These are phyloP conservation scores for Atrina japonica DNA, from an alignment of 2,888 invertebrate species.

Conservation along the genomic window DNA sequence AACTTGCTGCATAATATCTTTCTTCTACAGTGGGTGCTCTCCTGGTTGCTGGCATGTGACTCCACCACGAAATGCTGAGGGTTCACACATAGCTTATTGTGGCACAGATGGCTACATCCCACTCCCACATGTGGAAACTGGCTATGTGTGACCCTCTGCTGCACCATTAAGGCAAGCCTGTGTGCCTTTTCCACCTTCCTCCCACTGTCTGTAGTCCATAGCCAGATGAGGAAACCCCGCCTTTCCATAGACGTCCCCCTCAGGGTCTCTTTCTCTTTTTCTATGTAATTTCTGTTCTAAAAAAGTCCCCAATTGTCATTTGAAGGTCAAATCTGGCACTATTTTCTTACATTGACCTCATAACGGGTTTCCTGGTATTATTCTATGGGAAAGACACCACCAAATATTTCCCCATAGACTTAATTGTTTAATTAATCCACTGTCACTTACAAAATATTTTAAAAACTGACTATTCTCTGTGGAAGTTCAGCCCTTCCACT, in stretches of 20 bases:
- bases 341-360: too few relatives aligned
- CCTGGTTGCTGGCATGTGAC: not conserved
- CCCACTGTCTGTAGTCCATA: conserved; percentile 7
- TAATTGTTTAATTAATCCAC: too few relatives aligned
- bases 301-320: too few relatives aligned
- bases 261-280: too few relatives aligned
- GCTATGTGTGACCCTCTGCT: not conserved
- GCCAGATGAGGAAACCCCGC: not conserved
- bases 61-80: conserved; percentile 4
- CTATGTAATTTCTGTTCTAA: too few relatives aligned
- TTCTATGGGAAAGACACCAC: too few relatives aligned
- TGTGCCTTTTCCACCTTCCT: conserved; percentile 14
- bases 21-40: not conserved
- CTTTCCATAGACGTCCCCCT: not conserved
- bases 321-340: too few relatives aligned
- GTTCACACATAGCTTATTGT: conserved; percentile 8
- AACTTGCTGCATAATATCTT: not conserved
- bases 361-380: too few relatives aligned
- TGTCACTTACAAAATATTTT: too few relatives aligned
- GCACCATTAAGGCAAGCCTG: not conserved
- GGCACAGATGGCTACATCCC: conserved; percentile 12
- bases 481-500: too few relatives aligned
- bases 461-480: too few relatives aligned
- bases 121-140: not conserved
- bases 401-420: too few relatives aligned